These are phyloP conservation scores for Psittacus erithacus DNA, from an alignment of 2,113 vertebrate genomes.

Conservation along the genomic window DNA sequence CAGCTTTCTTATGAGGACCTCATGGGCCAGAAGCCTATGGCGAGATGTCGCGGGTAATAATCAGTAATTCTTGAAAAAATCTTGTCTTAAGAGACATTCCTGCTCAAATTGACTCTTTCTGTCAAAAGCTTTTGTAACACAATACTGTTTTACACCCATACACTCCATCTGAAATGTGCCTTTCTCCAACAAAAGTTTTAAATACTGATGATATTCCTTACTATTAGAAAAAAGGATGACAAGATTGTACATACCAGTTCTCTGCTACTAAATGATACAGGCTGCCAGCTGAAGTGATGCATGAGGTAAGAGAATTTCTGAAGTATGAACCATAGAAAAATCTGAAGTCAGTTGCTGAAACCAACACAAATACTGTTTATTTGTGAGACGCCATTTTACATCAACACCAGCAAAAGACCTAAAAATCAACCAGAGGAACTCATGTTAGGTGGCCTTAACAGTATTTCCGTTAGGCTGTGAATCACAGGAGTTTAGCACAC, in stretches of 20 bases:
- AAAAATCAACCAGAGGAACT: conserved; percentile 63
- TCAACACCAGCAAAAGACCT: conserved; percentile 68
- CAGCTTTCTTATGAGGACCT: neutral
- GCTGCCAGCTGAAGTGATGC: neutral
- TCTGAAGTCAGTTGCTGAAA: conserved; percentile 69
- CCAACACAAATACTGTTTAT: conserved; percentile 80
- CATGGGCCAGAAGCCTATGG: neutral
- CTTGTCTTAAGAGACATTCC: neutral
- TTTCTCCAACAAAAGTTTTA: neutral
- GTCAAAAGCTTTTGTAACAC: neutral
- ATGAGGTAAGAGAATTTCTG: neutral
- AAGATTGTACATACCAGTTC: neutral
- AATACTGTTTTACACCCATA: neutral
- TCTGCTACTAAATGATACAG: neutral
- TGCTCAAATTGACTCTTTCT: neutral
- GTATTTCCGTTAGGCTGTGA: conserved; percentile 41
- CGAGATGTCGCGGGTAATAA: neutral
- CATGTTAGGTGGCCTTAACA: conserved; percentile 52
- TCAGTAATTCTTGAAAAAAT: neutral
- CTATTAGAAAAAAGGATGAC: neutral
- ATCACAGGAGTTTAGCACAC: conserved; percentile 66
- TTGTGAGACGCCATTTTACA: conserved; percentile 74
- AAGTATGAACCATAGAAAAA: conserved; percentile 41
- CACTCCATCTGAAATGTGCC: neutral
- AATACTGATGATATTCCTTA: neutral